Conservation (phyloP, 2,113 vertebrate species). For the Ramphastos sulfuratus region DNA sequence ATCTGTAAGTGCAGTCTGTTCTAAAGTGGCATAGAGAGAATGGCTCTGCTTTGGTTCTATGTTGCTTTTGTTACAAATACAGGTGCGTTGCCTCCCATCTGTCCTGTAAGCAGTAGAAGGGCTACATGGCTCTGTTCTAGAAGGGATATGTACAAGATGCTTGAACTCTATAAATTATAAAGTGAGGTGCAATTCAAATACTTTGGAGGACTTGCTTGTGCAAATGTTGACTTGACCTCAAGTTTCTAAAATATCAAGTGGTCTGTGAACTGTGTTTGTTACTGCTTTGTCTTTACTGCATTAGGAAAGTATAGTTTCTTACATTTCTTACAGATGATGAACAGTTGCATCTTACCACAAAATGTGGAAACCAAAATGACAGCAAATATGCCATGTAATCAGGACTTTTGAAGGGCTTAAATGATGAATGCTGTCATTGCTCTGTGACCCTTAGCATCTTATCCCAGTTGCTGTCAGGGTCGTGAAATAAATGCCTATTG, state of each 20-base stretch:
- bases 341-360: neutral
- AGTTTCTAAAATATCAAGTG: neutral
- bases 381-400: neutral
- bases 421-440: neutral
- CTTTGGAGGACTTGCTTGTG: neutral
- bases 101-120: neutral
- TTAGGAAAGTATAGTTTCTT: neutral
- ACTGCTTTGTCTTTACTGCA: neutral
- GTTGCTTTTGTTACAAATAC: neutral
- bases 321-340: neutral
- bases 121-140: neutral
- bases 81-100: neutral
- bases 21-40: neutral
- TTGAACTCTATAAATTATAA: neutral
- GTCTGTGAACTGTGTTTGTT: neutral
- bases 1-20: neutral
- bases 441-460: neutral
- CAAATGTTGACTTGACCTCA: neutral
- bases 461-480: neutral
- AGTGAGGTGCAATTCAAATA: neutral
- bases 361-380: neutral
- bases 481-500: conserved; percentile 9
- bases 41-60: rapidly evolving
- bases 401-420: neutral
- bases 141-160: rapidly evolving